Evolutionary conservation across 2,888 invertebrate genomes (phyloP), one percentile per base, ranked within the genome.

Genomic region (Orthosia gothica): DNA sequence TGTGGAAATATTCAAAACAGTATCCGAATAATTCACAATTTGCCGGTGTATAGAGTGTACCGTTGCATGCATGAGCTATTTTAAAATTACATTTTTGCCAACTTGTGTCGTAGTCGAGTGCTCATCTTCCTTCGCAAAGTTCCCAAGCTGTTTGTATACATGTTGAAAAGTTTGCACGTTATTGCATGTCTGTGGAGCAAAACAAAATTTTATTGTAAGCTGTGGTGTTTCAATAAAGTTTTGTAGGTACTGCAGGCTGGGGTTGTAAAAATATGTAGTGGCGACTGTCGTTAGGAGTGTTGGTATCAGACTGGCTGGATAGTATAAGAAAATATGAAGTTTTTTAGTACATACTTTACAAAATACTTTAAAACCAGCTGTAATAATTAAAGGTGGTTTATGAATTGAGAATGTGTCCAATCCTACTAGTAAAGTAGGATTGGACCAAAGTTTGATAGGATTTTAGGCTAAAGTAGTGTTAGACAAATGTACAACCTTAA

Each of bases 31-130:
- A 76, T 82, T 79, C 57, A 78, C 76, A 80, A 79, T 84, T 71
- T 80, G 12, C 63, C 68, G 20, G 68, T 65, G 62, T 76, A 59
- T 40, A 62, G n/a, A n/a, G 65, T 72, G n/a, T 62, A 26, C 18
- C 70, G 78, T 73, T 74, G 83, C 76, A 74, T 74, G 83, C 76
- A 74, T 73, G 76, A 84, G 76, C 74, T 85, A 84, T 85, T 85
- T 87, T 85, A 45, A 86, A 88, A 84, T 87, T 88, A 82, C 82
- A 88, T 88, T 88, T 89, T 88, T 83, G 79, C 71, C 81, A 79
- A 87, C 82, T 79, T 76, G 77, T 73, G 75, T 76, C 64, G 69
- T 73, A 78, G 52, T 77, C 68, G 62, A 64, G 80, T 77, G 63
- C 81, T 84, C 79, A 70, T 82, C 79, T 82, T 80, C 70, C 74